These are phyloP conservation scores for Hyalella azteca DNA, from an alignment of 2,888 invertebrate species.

Conservation along the genomic window DNA sequence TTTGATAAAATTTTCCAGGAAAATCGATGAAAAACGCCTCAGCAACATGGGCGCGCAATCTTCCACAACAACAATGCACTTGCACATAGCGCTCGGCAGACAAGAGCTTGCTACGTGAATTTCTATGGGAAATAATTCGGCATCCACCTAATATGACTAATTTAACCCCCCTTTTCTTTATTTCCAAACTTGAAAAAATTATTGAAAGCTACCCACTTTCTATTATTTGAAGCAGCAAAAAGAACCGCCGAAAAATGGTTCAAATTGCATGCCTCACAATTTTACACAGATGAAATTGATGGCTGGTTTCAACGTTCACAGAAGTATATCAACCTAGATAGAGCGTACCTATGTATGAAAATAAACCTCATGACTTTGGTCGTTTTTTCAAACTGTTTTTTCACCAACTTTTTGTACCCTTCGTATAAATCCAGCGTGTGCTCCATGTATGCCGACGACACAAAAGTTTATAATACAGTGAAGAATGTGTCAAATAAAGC, in stretches of 20 bases:
- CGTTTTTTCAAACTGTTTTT: neutral
- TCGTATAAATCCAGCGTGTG: no score
- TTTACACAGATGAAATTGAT: neutral
- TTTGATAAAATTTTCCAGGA: no score
- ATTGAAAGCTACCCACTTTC: neutral
- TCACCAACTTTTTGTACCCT: neutral
- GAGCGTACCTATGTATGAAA: neutral
- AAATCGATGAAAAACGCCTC: neutral
- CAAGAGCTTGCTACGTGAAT: no score
- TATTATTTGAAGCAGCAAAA: neutral
- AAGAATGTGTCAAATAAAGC: no score
- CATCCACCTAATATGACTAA: neutral
- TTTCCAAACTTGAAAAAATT: conserved; percentile 7
- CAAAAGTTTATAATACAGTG: no score
- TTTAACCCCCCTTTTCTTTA: neutral
- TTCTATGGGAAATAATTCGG: conserved; percentile 10
- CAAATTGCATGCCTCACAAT: neutral
- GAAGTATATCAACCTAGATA: neutral
- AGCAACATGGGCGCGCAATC: no score
- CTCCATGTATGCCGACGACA: no score
- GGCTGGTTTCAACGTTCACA: neutral
- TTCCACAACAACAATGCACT: no score
- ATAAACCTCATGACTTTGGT: neutral
- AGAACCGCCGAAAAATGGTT: conserved; percentile 21
- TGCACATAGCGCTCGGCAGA: no score